A percentile compares a stretch with the other conserved stretches of the same genome.
Conservation (phyloP, 2,888 invertebrate species). For the Scaeva pyrastri region DNA sequence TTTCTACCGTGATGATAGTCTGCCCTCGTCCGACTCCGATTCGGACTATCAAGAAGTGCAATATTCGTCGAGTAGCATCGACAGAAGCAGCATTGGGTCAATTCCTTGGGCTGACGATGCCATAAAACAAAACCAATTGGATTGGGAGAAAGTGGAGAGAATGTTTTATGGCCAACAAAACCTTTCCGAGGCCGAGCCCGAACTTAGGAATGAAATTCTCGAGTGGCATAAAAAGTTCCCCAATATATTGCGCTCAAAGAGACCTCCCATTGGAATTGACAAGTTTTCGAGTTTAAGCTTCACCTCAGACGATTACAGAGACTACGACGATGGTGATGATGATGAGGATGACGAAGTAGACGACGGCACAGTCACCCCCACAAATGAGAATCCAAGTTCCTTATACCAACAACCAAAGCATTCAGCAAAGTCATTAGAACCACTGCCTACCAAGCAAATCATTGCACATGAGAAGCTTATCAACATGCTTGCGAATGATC, state of each 20-base stretch:
- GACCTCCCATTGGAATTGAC: conserved; percentile 75
- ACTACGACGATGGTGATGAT: conserved; percentile 78
- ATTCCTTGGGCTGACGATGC: conserved; percentile 84
- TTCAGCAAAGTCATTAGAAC: conserved; percentile 68
- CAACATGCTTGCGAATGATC: conserved; percentile 78
- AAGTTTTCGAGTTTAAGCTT: conserved; percentile 80
- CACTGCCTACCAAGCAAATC: conserved; percentile 60
- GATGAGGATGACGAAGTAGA: conserved; percentile 54
- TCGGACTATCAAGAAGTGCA: conserved; percentile 80
- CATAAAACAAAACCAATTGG: conserved; percentile 82
- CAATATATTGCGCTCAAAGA: conserved; percentile 73
- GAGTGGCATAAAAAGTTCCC: conserved; percentile 83
- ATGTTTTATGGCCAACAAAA: conserved; percentile 81
- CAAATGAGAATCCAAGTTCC: conserved; percentile 56
- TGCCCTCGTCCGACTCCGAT: conserved; percentile 78
- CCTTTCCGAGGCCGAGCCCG: conserved; percentile 79
- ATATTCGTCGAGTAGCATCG: conserved; percentile 82
- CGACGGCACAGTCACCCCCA: conserved; percentile 56
- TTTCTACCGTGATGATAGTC: conserved; percentile 70
- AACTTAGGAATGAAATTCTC: conserved; percentile 81
- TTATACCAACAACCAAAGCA: conserved; percentile 59
- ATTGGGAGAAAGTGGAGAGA: conserved; percentile 83
- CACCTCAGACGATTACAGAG: conserved; percentile 79
- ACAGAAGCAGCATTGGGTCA: conserved; percentile 83
- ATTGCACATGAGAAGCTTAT: conserved; percentile 69